Evolutionary conservation across 2,113 vertebrate genomes (phyloP), one percentile per base, ranked within the genome.

Genomic region (Suncus etruscus): DNA sequence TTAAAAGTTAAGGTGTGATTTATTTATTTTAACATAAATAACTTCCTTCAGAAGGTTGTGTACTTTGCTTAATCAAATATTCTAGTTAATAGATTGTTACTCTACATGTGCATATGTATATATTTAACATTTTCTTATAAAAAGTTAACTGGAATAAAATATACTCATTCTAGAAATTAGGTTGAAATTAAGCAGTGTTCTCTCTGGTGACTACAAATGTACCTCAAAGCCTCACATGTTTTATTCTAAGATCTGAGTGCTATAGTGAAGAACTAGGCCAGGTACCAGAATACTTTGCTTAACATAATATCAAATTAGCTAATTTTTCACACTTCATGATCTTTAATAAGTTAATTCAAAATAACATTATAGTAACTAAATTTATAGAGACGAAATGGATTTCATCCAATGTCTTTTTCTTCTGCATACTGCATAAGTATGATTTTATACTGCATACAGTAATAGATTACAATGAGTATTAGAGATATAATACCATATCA

Each of bases 1-100:
- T 79, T 82, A 47, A 20, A 18, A 20, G 6, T 84, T 63, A 58
- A 92, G 8, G 47, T 93, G 87, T 91, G 88, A 90, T 92, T 79
- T 87, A 74, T 80, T 89, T 96, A 87, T 87, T 27, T 32, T 66
- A 90, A 80, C 91, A 96, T 92, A 96, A 91, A 80, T 95, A 94
- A 87, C 82, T 82, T n/a, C n/a, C 69, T 87, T 88, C 1, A 0
- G 82, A 78, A 94, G 94, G 91, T 92, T 7, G 65, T 92, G 29
- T 77, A 29, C 74, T 76, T 54, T 80, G 24, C 47, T 94, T 95
- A 82, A 88, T 95, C 92, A 94, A 79, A 91, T 94, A 94, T 94
- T 92, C 94, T 83, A 65, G 66, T 78, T 91, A 92, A 91, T 86
- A 95, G 75, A 80, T 83, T 94, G 95, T 94, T 83, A 75, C 22